Evolutionary conservation across 1,140 invertebrate species (phyloP).

Genomic region (Drosophila gunungcola): DNA sequence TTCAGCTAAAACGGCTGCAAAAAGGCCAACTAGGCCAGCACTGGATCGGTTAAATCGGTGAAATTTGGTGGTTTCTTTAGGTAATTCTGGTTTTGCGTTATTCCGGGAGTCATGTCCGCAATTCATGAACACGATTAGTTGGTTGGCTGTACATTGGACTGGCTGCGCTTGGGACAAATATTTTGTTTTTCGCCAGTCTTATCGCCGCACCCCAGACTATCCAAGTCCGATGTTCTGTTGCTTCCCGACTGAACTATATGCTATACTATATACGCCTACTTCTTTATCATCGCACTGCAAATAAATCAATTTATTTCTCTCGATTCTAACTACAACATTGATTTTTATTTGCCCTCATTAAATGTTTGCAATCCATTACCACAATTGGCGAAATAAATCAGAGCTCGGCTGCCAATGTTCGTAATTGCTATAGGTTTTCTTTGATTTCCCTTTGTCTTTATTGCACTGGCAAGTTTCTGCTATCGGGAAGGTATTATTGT

Average conservation of each 20-base stretch:
- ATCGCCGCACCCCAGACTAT: conserved; percentile 24
- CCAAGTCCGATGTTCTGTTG: conserved; percentile 8
- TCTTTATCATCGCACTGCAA: neutral
- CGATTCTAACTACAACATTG: neutral
- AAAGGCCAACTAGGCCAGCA: neutral
- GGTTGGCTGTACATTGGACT: conserved; percentile 17
- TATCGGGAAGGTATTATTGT: neutral
- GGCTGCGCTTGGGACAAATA: conserved; percentile 15
- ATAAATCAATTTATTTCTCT: conserved; percentile 10
- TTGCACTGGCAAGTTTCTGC: conserved; percentile 6
- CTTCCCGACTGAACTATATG: too few relatives aligned
- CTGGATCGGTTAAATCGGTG: neutral
- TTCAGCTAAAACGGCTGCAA: neutral
- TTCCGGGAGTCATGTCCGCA: conserved; percentile 23
- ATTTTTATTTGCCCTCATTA: conserved; percentile 23
- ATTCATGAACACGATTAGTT: conserved; percentile 31
- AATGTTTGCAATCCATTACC: conserved; percentile 20
- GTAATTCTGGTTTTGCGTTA: conserved; percentile 12
- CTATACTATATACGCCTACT: neutral
- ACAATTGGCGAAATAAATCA: conserved; percentile 6
- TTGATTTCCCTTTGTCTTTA: conserved; percentile 22
- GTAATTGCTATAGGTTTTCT: conserved; percentile 1
- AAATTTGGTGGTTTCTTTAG: neutral
- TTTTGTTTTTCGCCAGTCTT: conserved; percentile 17
- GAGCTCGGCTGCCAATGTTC: neutral